Evolutionary conservation across 2,113 vertebrate genomes (phyloP), one percentile per base, ranked within the genome.

Genomic region (Nothocercus nigrocapillus): DNA sequence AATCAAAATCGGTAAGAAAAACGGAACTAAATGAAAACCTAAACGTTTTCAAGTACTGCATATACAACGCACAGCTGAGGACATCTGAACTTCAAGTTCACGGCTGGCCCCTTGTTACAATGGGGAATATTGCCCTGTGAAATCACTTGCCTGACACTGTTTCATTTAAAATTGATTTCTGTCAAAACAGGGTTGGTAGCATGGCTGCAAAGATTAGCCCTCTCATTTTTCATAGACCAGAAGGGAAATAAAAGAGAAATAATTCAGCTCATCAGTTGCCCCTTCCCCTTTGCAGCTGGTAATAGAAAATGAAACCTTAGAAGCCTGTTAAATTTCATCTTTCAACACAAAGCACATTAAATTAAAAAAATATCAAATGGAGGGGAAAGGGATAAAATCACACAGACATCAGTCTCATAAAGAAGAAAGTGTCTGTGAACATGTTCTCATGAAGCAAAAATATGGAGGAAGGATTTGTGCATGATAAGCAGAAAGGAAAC

Each of bases 311-410:
- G 54, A 66, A 94, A 88, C 22, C 44, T 42, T 49, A 77, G 63
- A 82, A 70, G 45, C 54, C 70, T 56, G 11, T n/a, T 38, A 87
- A 30, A 18, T 44, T 95, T 77, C 49, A 49, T 40, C 44, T 89
- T 83, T 62, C 54, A 64, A 49, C 18, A 85, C 40, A 54, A 80
- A 73, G 20, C 58, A 77, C 30, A 38, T 56, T 82, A 32, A 77
- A 69, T 80, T 80, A 76, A 79, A 94, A 93, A 36, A 94, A 85
- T 18, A 13, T n/a, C 19, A 94, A 86, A 72, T 4, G 67, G 67
- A 64, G 40, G 24, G 54, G 40, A 21, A 84, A 64, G 38, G 15
- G 1, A 3, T 54, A 83, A 83, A 92, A 74, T 83, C 32, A 77
- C 47, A 66, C 4, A 58, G 38, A 76, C 14, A 82, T 44, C 27